Evolutionary conservation across 2,888 invertebrate genomes (phyloP).

Genomic region (Operophtera brumata): DNA sequence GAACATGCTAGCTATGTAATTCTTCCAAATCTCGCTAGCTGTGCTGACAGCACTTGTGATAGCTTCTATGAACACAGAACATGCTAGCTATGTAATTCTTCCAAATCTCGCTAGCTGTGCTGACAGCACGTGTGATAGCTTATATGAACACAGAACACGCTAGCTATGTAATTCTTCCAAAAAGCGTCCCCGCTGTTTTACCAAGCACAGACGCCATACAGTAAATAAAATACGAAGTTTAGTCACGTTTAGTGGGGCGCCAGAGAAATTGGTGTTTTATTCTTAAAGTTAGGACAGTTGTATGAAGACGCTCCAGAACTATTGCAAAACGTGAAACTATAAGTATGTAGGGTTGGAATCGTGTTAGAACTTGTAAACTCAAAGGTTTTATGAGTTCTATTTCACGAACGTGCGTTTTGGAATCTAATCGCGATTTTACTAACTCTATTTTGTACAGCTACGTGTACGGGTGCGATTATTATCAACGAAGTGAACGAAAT

Average conservation of each 20-base stretch:
- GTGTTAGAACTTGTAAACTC: slow-evolving; percentile 32
- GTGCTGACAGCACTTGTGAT: no score
- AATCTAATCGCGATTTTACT: slow-evolving; percentile 5
- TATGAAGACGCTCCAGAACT: slow-evolving; percentile 35
- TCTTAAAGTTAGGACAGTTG: slow-evolving; percentile 37
- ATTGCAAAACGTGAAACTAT: slow-evolving; percentile 34
- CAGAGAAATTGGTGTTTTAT: slow-evolving; percentile 44
- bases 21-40: no score
- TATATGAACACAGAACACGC: slow-evolving; percentile 1
- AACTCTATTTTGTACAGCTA: background rate
- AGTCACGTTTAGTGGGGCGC: slow-evolving; percentile 39
- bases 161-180: slow-evolving; percentile 10
- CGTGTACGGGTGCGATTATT: no score
- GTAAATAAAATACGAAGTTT: slow-evolving; percentile 40
- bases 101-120: background rate
- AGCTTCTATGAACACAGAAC: no score
- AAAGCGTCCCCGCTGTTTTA: slow-evolving; percentile 22
- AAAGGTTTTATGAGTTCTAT: slow-evolving; percentile 19
- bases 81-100: no score
- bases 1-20: no score
- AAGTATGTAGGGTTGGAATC: slow-evolving; percentile 8
- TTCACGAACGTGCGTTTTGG: slow-evolving; percentile 1
- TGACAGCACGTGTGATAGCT: background rate
- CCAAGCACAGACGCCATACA: slow-evolving; percentile 20
- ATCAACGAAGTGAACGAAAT: no score